These are phyloP conservation scores for Gavia stellata DNA, from an alignment of 2,113 vertebrate species.

Conservation along the genomic window DNA sequence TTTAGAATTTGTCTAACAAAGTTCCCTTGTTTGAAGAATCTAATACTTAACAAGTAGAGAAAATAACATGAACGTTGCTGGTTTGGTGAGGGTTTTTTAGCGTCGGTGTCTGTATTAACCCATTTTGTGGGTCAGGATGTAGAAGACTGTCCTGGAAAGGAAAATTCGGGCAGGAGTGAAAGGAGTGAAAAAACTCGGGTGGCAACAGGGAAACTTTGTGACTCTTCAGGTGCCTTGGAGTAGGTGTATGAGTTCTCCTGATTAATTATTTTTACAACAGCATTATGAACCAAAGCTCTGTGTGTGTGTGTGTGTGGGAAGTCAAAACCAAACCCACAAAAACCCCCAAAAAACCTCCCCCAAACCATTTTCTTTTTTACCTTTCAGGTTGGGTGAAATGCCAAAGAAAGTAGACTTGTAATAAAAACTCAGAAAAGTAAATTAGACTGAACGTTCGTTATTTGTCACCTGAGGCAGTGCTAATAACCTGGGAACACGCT, in stretches of 20 bases:
- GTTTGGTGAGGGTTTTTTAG: background rate
- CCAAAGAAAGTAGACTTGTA: background rate
- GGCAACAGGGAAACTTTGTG: background rate
- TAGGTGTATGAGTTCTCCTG: background rate
- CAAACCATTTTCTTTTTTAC: background rate
- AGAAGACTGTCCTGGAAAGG: background rate
- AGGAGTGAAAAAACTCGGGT: background rate
- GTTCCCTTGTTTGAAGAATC: background rate
- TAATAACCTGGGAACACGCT: accelerated
- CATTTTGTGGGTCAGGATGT: background rate
- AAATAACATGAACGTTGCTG: background rate
- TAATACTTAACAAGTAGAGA: background rate
- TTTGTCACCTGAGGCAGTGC: background rate
- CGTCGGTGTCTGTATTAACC: background rate
- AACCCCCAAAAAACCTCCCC: background rate
- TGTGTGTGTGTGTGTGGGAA: no score
- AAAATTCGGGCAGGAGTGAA: background rate
- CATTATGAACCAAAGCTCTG: background rate
- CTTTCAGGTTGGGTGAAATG: background rate
- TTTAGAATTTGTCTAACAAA: background rate
- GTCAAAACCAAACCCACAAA: background rate
- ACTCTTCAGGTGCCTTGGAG: background rate
- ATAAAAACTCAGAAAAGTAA: background rate
- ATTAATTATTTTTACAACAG: background rate
- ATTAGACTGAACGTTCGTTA: background rate